Evolutionary conservation across 2,113 vertebrate species (phyloP), one percentile per base, ranked within the genome.

Genomic region (Oxyura jamaicensis): DNA sequence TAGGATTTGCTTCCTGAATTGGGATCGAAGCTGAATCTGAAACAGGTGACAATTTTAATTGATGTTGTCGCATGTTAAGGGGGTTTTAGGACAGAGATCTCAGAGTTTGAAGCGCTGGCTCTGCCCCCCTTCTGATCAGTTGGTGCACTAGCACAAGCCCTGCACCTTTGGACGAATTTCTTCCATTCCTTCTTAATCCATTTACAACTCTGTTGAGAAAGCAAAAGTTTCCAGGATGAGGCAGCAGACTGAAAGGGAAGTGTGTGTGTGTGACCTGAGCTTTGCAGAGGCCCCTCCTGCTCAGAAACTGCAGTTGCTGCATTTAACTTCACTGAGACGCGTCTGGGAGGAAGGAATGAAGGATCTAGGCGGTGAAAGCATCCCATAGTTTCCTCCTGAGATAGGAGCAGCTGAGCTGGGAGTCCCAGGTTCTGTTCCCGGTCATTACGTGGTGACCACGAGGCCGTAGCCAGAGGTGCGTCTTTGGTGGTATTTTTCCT

Each of bases 1-100:
- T 96, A 96, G 96, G 95, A 96, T 15, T 96, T 96, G 33, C 93
- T 97, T 94, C 95, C 95, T 96, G 95, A 97, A 88, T 75, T 96
- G 92, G 95, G 95, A 96, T 96, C 58, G 92, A 96, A 95, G 93
- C 95, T 96, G 96, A 94, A 67, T 58, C 95, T 96, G 92, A 97
- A 96, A 94, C 96, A 97, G 95, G 95, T 96, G 96, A 96, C 84
- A 75, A 46, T 96, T 97, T 95, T 92, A 75, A 82, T 94, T 86
- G 90, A 15, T 93, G 36, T 75, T 91, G 93, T 78, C 4, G 39
- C 59, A 26, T 88, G 80, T 82, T 75, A 58, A 79, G 17, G 62
- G 86, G 66, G 26, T 88, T 92, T 93, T 65, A 17, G 33, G 56
- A 18, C 69, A 75, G 53, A 72, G 73, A 14, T 28, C 46, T 95